Base-by-base conservation (phyloP, 2,113 vertebrate species). In the Salvelinus sp. region DNA sequence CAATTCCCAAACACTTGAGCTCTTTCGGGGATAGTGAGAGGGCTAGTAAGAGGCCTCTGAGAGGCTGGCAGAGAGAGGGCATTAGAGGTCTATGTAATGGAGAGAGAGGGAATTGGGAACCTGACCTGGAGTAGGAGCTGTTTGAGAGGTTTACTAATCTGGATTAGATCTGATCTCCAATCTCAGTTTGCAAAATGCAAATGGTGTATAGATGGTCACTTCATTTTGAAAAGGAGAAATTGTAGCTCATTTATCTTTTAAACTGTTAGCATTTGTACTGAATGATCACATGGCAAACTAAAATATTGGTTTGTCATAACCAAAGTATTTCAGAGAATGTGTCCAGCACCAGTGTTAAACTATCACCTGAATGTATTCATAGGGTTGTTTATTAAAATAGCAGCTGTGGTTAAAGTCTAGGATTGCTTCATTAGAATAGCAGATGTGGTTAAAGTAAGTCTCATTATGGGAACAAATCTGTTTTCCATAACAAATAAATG, bases 141-240 rank as follows among this genome's bases (percentile, higher is more conserved):
- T 69, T 44, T 44, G 38, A 10, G 38, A 10, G 38, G 38, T 44
- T 66, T 33, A 0, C 85, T 94, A 0, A 91, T 94, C 85, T 94
- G 93, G 76, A 96, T 94, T 57, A 94, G 85, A 82, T 90, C 91
- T 0, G 92, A 93, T 82, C 90, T 86, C 70, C 68, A 93, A 62
- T 85, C 90, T 60, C 16, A 69, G 33, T 27, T 73, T 54, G 48
- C 18, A 18, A 13, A 68, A 74, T 12, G 25, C 30, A 25, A 63
- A 48, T 71, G 30, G 69, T 70, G 48, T 73, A 20, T 20, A 44
- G 27, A 20, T 20, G 30, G 18, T 66, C 25, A 44, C 38, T 44
- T 44, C 38, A 22, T 22, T 62, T 62, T 7, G 58, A 62, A 22
- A 62, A 62, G 2, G 2, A 62, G 58, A 54, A 16, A 54, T 18